Evolutionary conservation across 2,888 invertebrate species (phyloP), one percentile per base, ranked within the genome.

Genomic region (Lordiphosa andalusiaca): DNA sequence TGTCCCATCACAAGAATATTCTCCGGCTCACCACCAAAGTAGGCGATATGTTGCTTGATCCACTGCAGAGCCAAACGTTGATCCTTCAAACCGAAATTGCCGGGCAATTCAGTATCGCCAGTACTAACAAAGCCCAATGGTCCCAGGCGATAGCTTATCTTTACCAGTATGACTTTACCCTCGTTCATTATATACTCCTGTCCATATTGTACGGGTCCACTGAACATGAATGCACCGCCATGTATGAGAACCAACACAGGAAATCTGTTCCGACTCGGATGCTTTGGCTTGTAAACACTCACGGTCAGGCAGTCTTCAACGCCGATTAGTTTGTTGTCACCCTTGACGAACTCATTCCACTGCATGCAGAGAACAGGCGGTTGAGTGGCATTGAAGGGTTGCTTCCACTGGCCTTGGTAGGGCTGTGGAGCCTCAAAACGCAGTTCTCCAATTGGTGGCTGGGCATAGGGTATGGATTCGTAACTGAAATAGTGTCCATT

Each of bases 41-140:
- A 94, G 0, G 33, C 62, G 21, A 76, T 80, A 13, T 76, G 64
- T 3, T 46, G 5, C 35, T 52, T 75, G 0, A 83, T 66, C 76
- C 76, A 76, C 2, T 56, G 50, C 12, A 76, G 19, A 0, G 65
- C 76, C 19, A 76, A 35, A 0, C 84, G 69, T 13, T 76, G 84
- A 59, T 76, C 76, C 10, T 76, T 76, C 0, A 76, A 30, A 1
- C 67, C 76, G 16, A 48, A 67, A 44, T 76, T 76, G 1, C 76
- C 76, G 0, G 95, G 93, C 0, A 93, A 90, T 0, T 91, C 83
- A 0, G 91, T 91, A 70, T 95, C 94, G 35, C 93, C 94, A 0
- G 95, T 94, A 82, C 94, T 94, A 0, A 95, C 89, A 86, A 95
- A 95, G 46, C 95, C 94, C 54, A 95, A 82, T 0, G 93, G 92